Evolutionary conservation across 2,888 invertebrate genomes (phyloP).

Genomic region (Oeneis ivallda): DNA sequence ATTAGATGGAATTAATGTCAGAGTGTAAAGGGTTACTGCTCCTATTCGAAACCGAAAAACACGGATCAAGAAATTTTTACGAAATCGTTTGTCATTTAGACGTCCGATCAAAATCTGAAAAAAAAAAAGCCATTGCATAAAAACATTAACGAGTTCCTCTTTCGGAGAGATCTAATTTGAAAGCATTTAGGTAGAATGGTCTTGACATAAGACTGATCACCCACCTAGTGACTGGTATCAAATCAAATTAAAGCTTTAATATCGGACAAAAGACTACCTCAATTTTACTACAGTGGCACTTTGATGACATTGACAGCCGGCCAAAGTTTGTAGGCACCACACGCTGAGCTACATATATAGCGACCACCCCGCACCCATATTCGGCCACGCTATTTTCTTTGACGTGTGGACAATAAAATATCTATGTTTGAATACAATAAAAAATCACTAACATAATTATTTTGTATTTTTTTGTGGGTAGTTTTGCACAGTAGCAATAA

Average conservation of each 20-base stretch:
- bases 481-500: slow-evolving; percentile 21
- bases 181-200: no score
- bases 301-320: slow-evolving; percentile 24
- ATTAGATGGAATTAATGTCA: no score
- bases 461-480: slow-evolving; percentile 17
- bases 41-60: no score
- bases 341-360: slow-evolving; percentile 50
- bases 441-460: slow-evolving; percentile 21
- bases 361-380: slow-evolving; percentile 75
- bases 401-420: slow-evolving; percentile 55
- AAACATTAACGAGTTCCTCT: no score
- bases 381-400: slow-evolving; percentile 55
- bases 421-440: slow-evolving; percentile 39
- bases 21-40: no score
- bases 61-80: no score
- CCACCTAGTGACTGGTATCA: no score
- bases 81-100: no score
- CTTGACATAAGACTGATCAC: no score
- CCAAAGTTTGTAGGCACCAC: slow-evolving; percentile 37
- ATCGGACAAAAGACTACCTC: slow-evolving; percentile 13
- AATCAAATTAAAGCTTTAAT: not conserved
- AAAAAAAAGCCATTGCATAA: no score
- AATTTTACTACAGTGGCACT: not conserved
- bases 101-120: no score
- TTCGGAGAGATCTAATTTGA: no score